Conservation (phyloP, 2,888 invertebrate species). For the Tiphia femorata region DNA sequence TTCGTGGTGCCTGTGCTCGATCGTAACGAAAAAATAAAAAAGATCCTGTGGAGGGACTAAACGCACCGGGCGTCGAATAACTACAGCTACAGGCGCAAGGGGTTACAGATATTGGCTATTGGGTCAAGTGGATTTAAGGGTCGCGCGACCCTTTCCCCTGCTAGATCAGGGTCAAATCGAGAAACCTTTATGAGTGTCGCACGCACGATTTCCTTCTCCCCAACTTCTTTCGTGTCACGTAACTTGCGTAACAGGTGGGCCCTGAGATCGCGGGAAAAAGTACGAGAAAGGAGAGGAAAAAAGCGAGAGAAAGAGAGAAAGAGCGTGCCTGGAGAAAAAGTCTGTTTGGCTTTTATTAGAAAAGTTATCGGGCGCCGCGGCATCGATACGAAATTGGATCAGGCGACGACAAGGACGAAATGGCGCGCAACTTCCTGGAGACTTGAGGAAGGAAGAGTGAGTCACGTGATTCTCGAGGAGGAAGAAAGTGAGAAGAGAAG, state of each 20-base stretch:
- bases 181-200: slow-evolving; percentile 29
- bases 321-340: slow-evolving; percentile 8
- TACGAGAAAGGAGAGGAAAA: not conserved
- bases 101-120: no score
- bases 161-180: slow-evolving; percentile 7
- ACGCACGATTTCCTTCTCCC: slow-evolving; percentile 31
- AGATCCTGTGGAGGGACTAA: no score
- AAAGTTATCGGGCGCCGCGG: slow-evolving; percentile 36
- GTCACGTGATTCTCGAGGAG: not conserved
- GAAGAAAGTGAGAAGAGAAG: not conserved
- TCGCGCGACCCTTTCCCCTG: no score
- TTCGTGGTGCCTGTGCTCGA: no score
- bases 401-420: slow-evolving; percentile 20
- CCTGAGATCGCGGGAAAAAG: not conserved
- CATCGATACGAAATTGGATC: slow-evolving; percentile 31
- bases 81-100: no score
- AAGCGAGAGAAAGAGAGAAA: slow-evolving; percentile 13
- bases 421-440: no score
- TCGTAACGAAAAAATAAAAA: no score
- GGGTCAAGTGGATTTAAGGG: no score
- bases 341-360: slow-evolving; percentile 45
- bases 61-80: no score
- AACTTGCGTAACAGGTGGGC: slow-evolving; percentile 47
- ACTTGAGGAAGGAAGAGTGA: not conserved
- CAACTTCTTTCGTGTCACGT: slow-evolving; percentile 30